A percentile compares a stretch with the other conserved stretches of the same genome.
Evolutionary conservation across 2,113 vertebrate species (phyloP).

Genomic region (Melanerpes formicivorus): DNA sequence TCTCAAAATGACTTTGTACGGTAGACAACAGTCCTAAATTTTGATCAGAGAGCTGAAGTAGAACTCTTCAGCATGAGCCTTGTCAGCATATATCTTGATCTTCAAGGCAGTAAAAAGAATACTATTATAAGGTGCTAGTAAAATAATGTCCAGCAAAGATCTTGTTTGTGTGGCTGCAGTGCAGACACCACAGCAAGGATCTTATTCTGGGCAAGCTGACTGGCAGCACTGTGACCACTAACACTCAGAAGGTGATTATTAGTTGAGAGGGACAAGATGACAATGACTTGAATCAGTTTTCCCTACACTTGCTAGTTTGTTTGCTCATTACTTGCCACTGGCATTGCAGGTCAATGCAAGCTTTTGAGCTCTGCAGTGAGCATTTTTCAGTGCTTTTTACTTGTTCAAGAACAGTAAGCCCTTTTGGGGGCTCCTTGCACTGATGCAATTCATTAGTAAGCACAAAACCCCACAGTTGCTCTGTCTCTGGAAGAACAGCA

Average conservation of each 20-base stretch:
- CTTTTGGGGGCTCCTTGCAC: background rate
- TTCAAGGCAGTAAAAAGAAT: slow-evolving; percentile 27
- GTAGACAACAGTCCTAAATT: slow-evolving; percentile 33
- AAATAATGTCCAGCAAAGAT: background rate
- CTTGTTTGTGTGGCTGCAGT: background rate
- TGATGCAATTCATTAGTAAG: background rate
- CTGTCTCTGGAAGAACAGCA: background rate
- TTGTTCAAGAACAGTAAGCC: background rate
- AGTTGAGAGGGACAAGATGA: background rate
- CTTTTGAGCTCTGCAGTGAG: background rate
- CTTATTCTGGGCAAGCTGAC: background rate
- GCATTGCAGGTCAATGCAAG: background rate
- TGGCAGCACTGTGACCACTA: background rate
- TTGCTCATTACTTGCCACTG: background rate
- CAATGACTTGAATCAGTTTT: background rate
- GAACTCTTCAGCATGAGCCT: slow-evolving; percentile 2
- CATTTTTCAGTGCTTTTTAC: background rate
- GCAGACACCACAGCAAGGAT: background rate
- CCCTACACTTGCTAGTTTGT: background rate
- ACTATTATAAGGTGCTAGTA: background rate
- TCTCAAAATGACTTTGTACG: slow-evolving; percentile 17
- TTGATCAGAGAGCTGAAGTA: slow-evolving; percentile 39
- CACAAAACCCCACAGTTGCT: background rate
- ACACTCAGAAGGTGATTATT: background rate
- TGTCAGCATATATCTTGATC: slow-evolving; percentile 43